Evolutionary conservation across 2,888 invertebrate genomes (phyloP).

Genomic region (Campoletis raptor): DNA sequence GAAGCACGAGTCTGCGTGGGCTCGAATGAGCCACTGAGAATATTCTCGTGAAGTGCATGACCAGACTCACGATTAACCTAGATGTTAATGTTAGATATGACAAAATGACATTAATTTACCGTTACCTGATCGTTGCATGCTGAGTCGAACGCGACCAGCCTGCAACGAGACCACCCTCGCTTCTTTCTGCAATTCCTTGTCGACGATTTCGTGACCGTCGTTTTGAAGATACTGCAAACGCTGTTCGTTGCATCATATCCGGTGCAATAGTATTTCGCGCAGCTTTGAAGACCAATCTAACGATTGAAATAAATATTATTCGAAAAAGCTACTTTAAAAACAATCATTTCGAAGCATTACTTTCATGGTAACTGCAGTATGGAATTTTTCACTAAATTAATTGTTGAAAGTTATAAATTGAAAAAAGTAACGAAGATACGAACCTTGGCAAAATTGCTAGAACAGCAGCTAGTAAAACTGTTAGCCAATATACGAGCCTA

Average conservation of each 20-base stretch:
- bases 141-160: conserved; percentile 83
- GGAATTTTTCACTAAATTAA: background rate
- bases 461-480: conserved; percentile 91
- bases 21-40: background rate
- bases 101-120: conserved; percentile 1
- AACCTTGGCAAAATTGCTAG: conserved; percentile 94
- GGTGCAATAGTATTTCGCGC: conserved; percentile 90
- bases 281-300: conserved; percentile 90
- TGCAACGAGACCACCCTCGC: conserved; percentile 80
- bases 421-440: conserved; percentile 86
- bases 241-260: conserved; percentile 90
- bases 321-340: background rate
- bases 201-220: conserved; percentile 72
- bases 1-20: background rate
- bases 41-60: conserved; percentile 2
- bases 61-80: conserved; percentile 42
- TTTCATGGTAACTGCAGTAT: background rate
- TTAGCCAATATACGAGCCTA: conserved; percentile 93
- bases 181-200: conserved; percentile 77
- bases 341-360: background rate
- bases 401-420: background rate
- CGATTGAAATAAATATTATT: background rate
- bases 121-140: conserved; percentile 82
- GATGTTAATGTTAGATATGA: conserved; percentile 28
- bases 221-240: conserved; percentile 83